A percentile compares a stretch with the other conserved stretches of the same genome.
Evolutionary conservation across 2,113 vertebrate genomes (phyloP).

Genomic region (Apteryx owenii): DNA sequence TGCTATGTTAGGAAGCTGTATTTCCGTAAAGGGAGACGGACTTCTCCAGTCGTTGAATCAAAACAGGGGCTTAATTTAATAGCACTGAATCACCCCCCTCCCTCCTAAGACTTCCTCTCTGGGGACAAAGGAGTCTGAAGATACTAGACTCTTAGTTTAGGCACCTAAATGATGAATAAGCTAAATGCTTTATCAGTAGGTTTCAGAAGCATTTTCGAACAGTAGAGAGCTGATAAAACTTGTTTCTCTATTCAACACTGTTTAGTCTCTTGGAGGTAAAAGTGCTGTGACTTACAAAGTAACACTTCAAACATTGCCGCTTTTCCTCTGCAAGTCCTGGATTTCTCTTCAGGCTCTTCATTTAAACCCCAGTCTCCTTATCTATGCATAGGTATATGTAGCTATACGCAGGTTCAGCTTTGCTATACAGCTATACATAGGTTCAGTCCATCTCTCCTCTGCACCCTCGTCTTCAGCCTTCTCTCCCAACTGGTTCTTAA

Average conservation of each 20-base stretch:
- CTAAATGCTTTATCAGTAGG: neutral
- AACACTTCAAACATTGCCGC: accelerated
- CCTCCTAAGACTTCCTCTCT: neutral
- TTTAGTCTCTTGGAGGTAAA: neutral
- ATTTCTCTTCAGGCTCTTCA: neutral
- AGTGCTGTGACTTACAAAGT: neutral
- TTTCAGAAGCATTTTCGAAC: neutral
- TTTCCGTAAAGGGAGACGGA: accelerated
- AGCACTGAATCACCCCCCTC: neutral
- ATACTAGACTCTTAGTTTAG: neutral
- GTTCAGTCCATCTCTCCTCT: neutral
- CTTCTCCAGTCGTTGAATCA: neutral
- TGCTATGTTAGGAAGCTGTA: neutral
- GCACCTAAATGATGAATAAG: accelerated
- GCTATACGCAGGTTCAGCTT: neutral
- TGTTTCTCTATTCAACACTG: neutral
- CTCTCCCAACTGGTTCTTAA: neutral
- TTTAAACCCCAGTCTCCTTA: neutral
- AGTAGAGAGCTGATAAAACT: neutral
- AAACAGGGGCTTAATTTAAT: neutral
- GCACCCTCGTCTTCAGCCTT: neutral
- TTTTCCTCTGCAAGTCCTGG: neutral
- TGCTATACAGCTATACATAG: neutral
- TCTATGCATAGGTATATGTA: neutral
- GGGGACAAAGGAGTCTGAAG: neutral